Percentiles rank a stretch among this genome's conserved stretches.
Evolutionary conservation across 2,113 vertebrate species (phyloP).

Genomic region (Picathartes gymnocephalus): DNA sequence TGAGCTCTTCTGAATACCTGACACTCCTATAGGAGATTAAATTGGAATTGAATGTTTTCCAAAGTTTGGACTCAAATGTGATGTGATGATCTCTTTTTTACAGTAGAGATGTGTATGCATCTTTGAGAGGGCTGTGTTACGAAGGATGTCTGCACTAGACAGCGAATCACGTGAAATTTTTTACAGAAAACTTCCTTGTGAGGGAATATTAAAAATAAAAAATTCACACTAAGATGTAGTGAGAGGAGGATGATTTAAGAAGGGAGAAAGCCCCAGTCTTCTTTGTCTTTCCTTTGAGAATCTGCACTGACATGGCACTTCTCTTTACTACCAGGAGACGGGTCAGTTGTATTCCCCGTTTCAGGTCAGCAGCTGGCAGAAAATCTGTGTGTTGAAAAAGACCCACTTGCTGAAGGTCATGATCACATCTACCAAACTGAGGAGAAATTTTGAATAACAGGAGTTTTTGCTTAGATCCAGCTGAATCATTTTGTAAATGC

Average conservation of each 20-base stretch:
- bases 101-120: background rate
- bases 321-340: background rate
- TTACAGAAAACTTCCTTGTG: background rate
- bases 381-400: background rate
- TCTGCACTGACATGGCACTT: background rate
- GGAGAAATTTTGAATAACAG: background rate
- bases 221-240: background rate
- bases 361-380: background rate
- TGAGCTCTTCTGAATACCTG: background rate
- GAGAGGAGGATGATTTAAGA: background rate
- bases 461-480: background rate
- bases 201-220: background rate
- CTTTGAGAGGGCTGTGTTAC: background rate
- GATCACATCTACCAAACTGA: background rate
- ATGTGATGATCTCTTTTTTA: background rate
- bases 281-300: background rate
- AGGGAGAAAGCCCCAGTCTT: background rate
- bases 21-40: background rate
- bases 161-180: background rate
- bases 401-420: background rate
- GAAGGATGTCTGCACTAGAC: background rate
- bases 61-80: background rate
- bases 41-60: background rate
- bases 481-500: background rate
- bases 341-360: background rate